Evolutionary conservation across 2,113 vertebrate genomes (phyloP).

Genomic region (Brachyhypopomus occidentalis): DNA sequence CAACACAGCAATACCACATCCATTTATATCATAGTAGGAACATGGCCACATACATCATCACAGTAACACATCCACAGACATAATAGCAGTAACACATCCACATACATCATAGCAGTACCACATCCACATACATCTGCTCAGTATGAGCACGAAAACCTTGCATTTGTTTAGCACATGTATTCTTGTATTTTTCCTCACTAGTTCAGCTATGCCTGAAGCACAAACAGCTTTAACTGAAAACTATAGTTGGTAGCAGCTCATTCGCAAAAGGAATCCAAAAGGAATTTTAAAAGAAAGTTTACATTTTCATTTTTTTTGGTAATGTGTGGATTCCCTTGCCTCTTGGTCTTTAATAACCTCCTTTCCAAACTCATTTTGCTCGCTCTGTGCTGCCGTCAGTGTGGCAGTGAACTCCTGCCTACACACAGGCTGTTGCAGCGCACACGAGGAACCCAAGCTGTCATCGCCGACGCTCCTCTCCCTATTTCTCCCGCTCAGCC

Average conservation of each 20-base stretch:
- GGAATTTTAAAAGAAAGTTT: neutral
- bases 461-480: slow-evolving; percentile 16
- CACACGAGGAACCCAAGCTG: slow-evolving; percentile 39
- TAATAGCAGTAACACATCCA: no score
- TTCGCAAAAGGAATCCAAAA: neutral
- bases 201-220: neutral
- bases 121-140: neutral
- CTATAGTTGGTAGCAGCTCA: neutral
- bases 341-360: slow-evolving; percentile 26
- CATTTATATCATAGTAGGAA: neutral
- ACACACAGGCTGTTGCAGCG: slow-evolving; percentile 48
- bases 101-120: neutral
- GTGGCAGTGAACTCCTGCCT: slow-evolving; percentile 44
- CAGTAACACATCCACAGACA: no score
- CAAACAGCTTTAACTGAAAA: neutral
- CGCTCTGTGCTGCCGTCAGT: slow-evolving; percentile 15
- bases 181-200: no score
- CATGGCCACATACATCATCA: no score
- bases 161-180: neutral
- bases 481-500: slow-evolving; percentile 9
- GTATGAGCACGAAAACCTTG: neutral
- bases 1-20: neutral
- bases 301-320: neutral
- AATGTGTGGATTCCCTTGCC: slow-evolving; percentile 12
- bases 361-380: neutral